These are phyloP conservation scores for Podargus strigoides DNA, from an alignment of 2,797 vertebrate genomes.

Conservation along the genomic window DNA sequence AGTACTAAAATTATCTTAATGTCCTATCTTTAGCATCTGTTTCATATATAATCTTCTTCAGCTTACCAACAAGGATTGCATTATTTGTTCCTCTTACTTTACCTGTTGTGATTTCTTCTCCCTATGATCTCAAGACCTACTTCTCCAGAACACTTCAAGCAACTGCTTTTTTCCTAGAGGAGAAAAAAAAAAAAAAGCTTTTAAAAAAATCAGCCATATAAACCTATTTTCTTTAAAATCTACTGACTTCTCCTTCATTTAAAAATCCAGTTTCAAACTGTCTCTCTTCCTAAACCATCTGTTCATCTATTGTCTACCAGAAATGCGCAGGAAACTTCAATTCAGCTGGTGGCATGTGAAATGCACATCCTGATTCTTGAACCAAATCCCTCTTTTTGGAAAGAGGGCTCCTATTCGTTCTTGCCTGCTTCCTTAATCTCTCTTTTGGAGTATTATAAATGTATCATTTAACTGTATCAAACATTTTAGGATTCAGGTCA, in stretches of 20 bases:
- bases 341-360: not conserved
- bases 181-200: not conserved
- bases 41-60: not conserved
- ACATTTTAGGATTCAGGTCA: not conserved
- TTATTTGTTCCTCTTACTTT: not conserved
- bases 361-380: not conserved
- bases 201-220: not conserved
- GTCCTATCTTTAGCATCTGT: not conserved
- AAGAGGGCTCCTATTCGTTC: not conserved
- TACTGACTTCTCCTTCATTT: not conserved
- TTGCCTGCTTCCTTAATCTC: not conserved
- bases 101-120: not conserved
- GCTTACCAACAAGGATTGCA: not conserved
- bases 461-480: not conserved
- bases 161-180: not conserved
- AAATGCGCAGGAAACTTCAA: not conserved
- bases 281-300: not conserved
- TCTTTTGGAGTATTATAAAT: not conserved
- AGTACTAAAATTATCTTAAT: not conserved
- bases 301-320: not conserved
- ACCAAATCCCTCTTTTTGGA: not conserved
- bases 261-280: not conserved
- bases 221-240: not conserved
- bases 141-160: not conserved
- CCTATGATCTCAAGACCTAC: not conserved